These are phyloP conservation scores for Eumeta japonica DNA, from an alignment of 1,140 invertebrate species.

Conservation along the genomic window DNA sequence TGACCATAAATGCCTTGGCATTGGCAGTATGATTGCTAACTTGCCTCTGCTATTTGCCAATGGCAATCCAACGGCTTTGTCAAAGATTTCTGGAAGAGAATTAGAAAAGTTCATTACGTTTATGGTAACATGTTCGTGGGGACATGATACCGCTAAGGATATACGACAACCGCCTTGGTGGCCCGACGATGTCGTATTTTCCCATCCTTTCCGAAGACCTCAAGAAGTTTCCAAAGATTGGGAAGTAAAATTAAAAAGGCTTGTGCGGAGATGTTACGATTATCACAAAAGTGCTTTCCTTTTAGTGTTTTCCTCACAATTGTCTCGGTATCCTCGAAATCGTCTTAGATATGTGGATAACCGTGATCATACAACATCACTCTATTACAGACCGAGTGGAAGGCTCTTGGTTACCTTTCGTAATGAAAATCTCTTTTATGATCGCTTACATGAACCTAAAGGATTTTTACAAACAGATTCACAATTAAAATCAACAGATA, in stretches of 20 bases:
- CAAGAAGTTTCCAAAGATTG: slow-evolving; percentile 55
- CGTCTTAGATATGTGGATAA: slow-evolving; percentile 70
- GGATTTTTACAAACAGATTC: slow-evolving; percentile 11
- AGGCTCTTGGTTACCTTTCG: slow-evolving; percentile 71
- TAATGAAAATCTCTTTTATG: slow-evolving; percentile 69
- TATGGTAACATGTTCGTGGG: slow-evolving; percentile 72
- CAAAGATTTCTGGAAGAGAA: slow-evolving; percentile 62
- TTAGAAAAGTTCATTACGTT: slow-evolving; percentile 71
- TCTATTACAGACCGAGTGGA: slow-evolving; percentile 64
- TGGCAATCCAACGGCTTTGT: slow-evolving; percentile 67
- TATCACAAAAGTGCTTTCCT: slow-evolving; percentile 72
- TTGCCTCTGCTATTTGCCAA: slow-evolving; percentile 68
- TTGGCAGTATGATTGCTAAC: slow-evolving; percentile 61
- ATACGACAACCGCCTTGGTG: slow-evolving; percentile 67
- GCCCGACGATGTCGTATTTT: slow-evolving; percentile 66
- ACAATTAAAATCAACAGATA: slow-evolving; percentile 55
- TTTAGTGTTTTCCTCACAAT: slow-evolving; percentile 68
- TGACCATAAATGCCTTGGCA: slow-evolving; percentile 27
- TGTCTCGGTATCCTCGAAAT: slow-evolving; percentile 64
- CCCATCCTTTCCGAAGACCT: slow-evolving; percentile 62
- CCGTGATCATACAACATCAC: slow-evolving; percentile 70
- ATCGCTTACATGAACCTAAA: slow-evolving; percentile 57
- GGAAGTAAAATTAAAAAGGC: slow-evolving; percentile 63
- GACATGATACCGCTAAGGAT: slow-evolving; percentile 60
- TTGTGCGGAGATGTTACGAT: slow-evolving; percentile 69